phyloP scores from a whole-genome alignment of 2,888 invertebrate genomes.

The Luperina testacea region DNA sequence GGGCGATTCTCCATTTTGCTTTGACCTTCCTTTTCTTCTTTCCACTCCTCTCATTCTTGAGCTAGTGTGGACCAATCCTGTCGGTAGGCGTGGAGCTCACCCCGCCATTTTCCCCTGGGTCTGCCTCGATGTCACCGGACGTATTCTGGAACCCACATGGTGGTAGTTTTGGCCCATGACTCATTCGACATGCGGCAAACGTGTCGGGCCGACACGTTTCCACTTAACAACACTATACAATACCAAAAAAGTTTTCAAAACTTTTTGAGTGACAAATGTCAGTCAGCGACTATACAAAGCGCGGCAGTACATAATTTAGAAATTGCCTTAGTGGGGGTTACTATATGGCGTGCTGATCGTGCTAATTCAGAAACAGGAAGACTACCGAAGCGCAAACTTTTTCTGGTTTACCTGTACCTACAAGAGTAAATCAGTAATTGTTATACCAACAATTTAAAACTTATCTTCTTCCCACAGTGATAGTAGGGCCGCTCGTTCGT shows the following conservation, averaged over 20 bases:
- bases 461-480: conserved; percentile 87
- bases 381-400: not conserved
- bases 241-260: not conserved
- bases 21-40: too few relatives aligned
- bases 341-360: not conserved
- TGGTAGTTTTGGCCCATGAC: too few relatives aligned
- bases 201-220: too few relatives aligned
- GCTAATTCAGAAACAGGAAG: not conserved
- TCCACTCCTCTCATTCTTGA: too few relatives aligned
- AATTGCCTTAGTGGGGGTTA: not conserved
- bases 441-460: not conserved
- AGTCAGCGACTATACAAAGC: not conserved
- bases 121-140: too few relatives aligned
- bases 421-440: not conserved
- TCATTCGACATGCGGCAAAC: too few relatives aligned
- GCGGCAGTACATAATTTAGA: not conserved
- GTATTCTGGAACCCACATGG: too few relatives aligned
- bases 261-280: not conserved
- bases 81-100: too few relatives aligned
- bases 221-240: too few relatives aligned
- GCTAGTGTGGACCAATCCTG: too few relatives aligned
- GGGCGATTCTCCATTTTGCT: too few relatives aligned
- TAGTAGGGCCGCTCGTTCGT: conserved; percentile 93
- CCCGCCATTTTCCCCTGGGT: too few relatives aligned
- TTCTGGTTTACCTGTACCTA: not conserved